Conservation (phyloP, 2,113 vertebrate species). For the Argyrosomus japonicus region DNA sequence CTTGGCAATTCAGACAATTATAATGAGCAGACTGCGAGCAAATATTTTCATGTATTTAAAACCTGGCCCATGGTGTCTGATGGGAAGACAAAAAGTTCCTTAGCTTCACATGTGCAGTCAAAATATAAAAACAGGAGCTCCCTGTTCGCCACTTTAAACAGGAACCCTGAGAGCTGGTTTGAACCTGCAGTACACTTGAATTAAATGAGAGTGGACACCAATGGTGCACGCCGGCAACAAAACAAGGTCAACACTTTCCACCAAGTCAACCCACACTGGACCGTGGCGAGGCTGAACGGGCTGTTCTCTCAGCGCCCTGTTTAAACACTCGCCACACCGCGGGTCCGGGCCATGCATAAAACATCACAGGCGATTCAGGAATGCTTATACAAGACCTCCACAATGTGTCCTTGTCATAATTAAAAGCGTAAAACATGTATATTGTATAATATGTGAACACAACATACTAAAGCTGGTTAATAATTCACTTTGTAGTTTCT, state of each 20-base stretch:
- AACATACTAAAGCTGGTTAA: conserved; percentile 74
- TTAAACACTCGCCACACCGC: conserved; percentile 31
- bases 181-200: conserved; percentile 46
- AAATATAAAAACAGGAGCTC: conserved; percentile 17
- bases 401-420: conserved; percentile 67
- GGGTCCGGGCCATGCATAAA: conserved; percentile 70
- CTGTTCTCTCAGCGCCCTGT: conserved; percentile 35
- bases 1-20: conserved; percentile 1
- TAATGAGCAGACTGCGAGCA: not conserved
- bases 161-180: conserved; percentile 7
- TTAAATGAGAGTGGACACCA: conserved; percentile 25
- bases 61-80: not conserved
- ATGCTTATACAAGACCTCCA: conserved; percentile 51
- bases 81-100: conserved; percentile 1
- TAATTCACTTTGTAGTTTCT: conserved; percentile 76
- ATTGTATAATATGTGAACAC: conserved; percentile 73
- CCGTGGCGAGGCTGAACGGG: conserved; percentile 45
- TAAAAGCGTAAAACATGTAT: conserved; percentile 70
- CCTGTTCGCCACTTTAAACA: conserved; percentile 23
- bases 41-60: not conserved
- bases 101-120: not conserved
- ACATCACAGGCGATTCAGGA: conserved; percentile 65
- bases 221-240: conserved; percentile 20
- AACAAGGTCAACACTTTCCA: conserved; percentile 68
- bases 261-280: conserved; percentile 58